Percentiles rank a stretch among this genome's conserved stretches.
Conservation (phyloP, 2,797 vertebrate genomes). For the Gymnocypris eckloni region DNA sequence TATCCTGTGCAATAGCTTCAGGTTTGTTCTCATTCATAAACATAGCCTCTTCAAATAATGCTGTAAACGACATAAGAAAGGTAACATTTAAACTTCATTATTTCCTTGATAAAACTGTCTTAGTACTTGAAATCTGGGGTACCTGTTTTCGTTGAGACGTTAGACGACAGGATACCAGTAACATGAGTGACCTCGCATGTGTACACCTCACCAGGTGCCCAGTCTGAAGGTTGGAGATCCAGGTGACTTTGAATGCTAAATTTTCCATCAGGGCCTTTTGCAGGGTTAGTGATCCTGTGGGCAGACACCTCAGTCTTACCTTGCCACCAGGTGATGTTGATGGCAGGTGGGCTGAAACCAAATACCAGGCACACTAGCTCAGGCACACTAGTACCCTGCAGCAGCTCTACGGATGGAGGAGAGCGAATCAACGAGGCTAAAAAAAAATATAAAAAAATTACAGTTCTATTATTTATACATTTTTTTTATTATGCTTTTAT, state of each 20-base stretch:
- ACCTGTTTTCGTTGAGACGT: conserved; percentile 64
- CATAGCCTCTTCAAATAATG: conserved; percentile 56
- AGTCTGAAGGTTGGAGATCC: conserved; percentile 51
- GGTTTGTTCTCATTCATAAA: conserved; percentile 66
- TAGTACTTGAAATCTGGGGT: not conserved
- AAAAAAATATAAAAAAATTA: not conserved
- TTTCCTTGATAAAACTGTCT: not conserved
- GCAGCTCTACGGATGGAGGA: conserved; percentile 65
- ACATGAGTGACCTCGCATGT: conserved; percentile 71
- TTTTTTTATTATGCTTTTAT: too few species aligned
- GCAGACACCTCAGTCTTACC: conserved; percentile 12
- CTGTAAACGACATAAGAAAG: conserved; percentile 53
- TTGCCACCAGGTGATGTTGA: conserved; percentile 73
- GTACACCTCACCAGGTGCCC: conserved; percentile 63
- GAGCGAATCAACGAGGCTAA: conserved; percentile 62
- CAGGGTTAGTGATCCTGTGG: conserved; percentile 58
- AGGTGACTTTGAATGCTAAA: conserved; percentile 72
- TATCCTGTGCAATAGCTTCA: conserved; percentile 56
- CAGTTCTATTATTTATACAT: not conserved
- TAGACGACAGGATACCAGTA: conserved; percentile 49
- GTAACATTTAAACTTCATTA: not conserved
- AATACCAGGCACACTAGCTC: conserved; percentile 74
- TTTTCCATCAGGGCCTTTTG: conserved; percentile 67
- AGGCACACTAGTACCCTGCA: conserved; percentile 56
- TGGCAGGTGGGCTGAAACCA: conserved; percentile 73